Evolutionary conservation across 2,113 vertebrate genomes (phyloP).

Genomic region (Columba janthina): DNA sequence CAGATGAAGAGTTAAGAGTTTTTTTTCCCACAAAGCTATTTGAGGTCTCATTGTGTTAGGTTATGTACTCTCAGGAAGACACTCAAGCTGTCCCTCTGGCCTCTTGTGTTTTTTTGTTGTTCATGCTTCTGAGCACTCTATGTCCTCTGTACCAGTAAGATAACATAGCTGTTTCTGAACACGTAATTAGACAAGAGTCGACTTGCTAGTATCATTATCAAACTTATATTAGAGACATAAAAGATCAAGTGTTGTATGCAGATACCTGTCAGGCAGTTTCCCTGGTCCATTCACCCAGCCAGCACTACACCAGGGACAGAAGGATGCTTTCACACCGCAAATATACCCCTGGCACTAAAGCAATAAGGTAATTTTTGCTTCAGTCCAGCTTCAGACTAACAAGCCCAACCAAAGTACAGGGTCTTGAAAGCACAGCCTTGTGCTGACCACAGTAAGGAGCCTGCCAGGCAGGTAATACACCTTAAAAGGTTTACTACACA

Average conservation of each 20-base stretch:
- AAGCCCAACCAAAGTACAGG: not conserved
- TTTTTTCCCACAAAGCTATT: not conserved
- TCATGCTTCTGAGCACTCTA: not conserved
- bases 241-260: not conserved
- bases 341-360: not conserved
- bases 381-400: not conserved
- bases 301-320: accelerated
- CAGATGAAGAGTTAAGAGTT: not conserved
- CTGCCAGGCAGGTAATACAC: not conserved
- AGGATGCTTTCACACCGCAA: not conserved
- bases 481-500: not conserved
- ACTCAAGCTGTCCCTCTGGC: not conserved
- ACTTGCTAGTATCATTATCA: not conserved
- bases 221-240: not conserved
- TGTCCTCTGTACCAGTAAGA: not conserved
- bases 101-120: not conserved
- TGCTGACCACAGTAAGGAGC: not conserved
- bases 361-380: not conserved
- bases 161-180: not conserved
- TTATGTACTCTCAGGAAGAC: not conserved
- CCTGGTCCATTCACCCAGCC: not conserved
- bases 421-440: not conserved
- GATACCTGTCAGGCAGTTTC: not conserved
- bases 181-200: not conserved
- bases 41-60: not conserved